Evolutionary conservation across 2,888 invertebrate genomes (phyloP), one percentile per base, ranked within the genome.

Genomic region (Allygus modestus): DNA sequence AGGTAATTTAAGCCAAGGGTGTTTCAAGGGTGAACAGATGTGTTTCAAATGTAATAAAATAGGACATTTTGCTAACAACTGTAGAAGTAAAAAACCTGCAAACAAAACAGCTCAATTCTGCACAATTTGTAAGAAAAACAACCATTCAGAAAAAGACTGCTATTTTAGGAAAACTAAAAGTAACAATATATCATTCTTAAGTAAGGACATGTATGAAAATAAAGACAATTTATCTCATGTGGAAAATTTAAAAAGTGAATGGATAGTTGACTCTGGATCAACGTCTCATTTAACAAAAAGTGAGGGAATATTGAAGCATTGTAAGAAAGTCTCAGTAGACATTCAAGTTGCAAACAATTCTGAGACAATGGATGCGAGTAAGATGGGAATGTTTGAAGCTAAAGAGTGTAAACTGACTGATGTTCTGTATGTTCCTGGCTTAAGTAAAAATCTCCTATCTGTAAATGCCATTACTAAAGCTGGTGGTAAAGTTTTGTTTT

Each of bases 381-480:
- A 28, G 12, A 61, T 17, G 1, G 75, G 37, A 17, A 37, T 15
- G 31, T 31, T 85, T 1, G 37, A 73, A 46, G 15, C 73, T 9
- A 20, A n/a, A 75, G 46, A 46, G 17, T 46, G 46, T 51, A 79
- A 33, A 17, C 31, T 83, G 12, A 82, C 51, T 31, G 20, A 85
- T 46, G 85, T 85, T 20, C 71, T 73, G 54, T 83, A 75, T 75
- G 85, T 85, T 46, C 73, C 73, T 31, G 58, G 83, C 15, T 41
- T 84, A 26, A 58, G 51, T 51, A 83, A 69, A 77, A 85, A 85
- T 69, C n/a, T n/a, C n/a, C n/a, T n/a, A n/a, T n/a, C 43, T 85
- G 85, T 84, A 2, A 58, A 23, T 46, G 77, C 54, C n/a, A 84
- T 85, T 26, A 84, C 84, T 2, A 23, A 69, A 69, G 82, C 43